Evolutionary conservation across 2,888 invertebrate genomes (phyloP).

Genomic region (Dryomyza anilis): DNA sequence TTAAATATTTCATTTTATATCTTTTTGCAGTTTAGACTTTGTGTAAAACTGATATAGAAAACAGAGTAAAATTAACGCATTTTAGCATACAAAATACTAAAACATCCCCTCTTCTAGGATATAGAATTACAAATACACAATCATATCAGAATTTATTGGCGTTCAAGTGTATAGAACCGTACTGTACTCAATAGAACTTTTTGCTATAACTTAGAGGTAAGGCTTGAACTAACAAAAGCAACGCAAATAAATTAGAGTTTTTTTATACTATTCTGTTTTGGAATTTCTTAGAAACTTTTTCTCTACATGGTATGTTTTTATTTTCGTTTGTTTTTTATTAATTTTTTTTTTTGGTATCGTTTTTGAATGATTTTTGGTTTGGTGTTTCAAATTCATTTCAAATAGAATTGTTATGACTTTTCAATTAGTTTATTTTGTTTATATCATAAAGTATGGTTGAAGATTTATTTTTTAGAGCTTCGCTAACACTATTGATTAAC

Average conservation of each 20-base stretch:
- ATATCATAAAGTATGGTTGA: too few species aligned
- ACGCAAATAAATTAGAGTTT: slow-evolving; percentile 19
- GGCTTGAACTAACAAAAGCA: slow-evolving; percentile 40
- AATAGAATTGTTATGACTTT: too few species aligned
- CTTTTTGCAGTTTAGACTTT: slow-evolving; percentile 24
- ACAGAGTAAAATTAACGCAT: slow-evolving; percentile 9
- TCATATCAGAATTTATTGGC: slow-evolving; percentile 23
- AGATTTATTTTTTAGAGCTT: too few species aligned
- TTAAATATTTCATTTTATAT: slow-evolving; percentile 15
- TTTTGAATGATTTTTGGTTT: too few species aligned
- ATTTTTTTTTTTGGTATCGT: too few species aligned
- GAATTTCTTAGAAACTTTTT: slow-evolving; percentile 20
- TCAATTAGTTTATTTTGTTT: too few species aligned
- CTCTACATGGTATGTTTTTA: slow-evolving; percentile 22
- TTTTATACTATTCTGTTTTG: slow-evolving; percentile 29
- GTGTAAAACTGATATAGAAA: slow-evolving; percentile 14
- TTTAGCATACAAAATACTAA: background rate
- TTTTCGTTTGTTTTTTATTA: too few species aligned
- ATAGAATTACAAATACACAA: slow-evolving; percentile 15
- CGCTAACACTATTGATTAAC: too few species aligned
- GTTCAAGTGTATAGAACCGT: slow-evolving; percentile 25
- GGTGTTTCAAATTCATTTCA: too few species aligned
- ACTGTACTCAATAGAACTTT: slow-evolving; percentile 23
- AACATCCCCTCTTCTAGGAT: slow-evolving; percentile 15
- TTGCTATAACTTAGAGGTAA: slow-evolving; percentile 39